These are phyloP conservation scores for Betta splendens DNA, from an alignment of 2,797 vertebrate species.

Conservation along the genomic window DNA sequence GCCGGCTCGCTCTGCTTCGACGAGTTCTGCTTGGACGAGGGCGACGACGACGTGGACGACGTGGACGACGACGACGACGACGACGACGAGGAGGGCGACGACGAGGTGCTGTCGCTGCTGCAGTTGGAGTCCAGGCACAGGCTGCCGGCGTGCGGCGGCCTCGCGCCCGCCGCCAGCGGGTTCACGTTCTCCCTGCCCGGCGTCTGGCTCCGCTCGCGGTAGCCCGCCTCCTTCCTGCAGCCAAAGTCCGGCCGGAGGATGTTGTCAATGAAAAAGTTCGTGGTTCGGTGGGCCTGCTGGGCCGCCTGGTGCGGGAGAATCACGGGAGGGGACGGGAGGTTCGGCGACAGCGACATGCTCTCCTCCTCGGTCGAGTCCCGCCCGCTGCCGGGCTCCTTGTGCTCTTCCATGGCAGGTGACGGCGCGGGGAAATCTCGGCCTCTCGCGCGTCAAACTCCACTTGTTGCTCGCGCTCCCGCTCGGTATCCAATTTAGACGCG, in stretches of 20 bases:
- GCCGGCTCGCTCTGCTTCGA: constrained; percentile 70
- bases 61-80: constrained; percentile 73
- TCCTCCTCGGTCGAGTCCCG: constrained; percentile 88
- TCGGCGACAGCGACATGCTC: constrained; percentile 89
- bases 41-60: constrained; percentile 58
- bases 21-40: constrained; percentile 81
- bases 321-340: constrained; percentile 84
- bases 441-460: constrained; percentile 77
- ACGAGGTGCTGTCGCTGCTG: constrained; percentile 87
- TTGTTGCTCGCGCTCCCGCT: constrained; percentile 73
- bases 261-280: constrained; percentile 98
- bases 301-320: constrained; percentile 83
- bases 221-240: constrained; percentile 88
- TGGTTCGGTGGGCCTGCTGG: constrained; percentile 89
- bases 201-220: constrained; percentile 84
- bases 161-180: constrained; percentile 82
- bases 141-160: constrained; percentile 82
- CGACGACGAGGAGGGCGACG: constrained; percentile 72
- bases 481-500: constrained; percentile 72
- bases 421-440: constrained; percentile 39
- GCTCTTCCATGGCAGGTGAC: constrained; percentile 86
- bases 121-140: constrained; percentile 90
- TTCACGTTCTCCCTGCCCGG: constrained; percentile 89
- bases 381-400: constrained; percentile 84
- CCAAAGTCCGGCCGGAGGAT: constrained; percentile 96